Evolutionary conservation across 1,140 invertebrate genomes (phyloP).

Genomic region (Zaprionus inermis): DNA sequence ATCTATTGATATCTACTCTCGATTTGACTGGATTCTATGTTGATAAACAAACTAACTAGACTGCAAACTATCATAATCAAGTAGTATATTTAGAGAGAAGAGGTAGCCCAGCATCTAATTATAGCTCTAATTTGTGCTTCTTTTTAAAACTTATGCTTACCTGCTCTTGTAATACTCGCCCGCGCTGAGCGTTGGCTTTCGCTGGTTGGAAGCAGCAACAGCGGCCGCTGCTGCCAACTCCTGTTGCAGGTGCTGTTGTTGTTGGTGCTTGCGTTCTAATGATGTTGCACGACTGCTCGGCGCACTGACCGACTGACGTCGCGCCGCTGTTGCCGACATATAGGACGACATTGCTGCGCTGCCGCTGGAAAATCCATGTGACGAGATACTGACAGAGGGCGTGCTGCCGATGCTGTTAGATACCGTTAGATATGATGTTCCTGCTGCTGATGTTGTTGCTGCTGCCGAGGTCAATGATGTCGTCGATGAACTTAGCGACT

Average conservation of each 20-base stretch:
- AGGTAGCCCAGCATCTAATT: neutral
- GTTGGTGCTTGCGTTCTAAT: conserved; percentile 64
- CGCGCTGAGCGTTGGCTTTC: conserved; percentile 51
- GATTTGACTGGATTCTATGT: neutral
- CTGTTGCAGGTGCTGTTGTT: conserved; percentile 46
- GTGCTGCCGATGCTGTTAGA: conserved; percentile 32
- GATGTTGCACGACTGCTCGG: conserved; percentile 72
- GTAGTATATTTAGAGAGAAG: neutral
- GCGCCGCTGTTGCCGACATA: conserved; percentile 66
- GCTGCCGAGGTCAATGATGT: conserved; percentile 7
- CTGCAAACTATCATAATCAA: neutral
- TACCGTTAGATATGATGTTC: conserved; percentile 43
- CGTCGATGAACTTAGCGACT: conserved; percentile 41
- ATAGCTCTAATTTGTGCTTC: neutral
- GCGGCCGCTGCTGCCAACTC: conserved; percentile 30
- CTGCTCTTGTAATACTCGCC: conserved; percentile 70
- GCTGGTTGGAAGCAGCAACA: conserved; percentile 14
- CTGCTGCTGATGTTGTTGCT: conserved; percentile 8
- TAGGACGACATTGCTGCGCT: conserved; percentile 66
- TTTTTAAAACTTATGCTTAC: conserved; percentile 26
- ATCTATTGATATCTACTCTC: neutral
- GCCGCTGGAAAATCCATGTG: conserved; percentile 68
- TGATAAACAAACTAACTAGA: neutral
- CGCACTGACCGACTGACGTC: conserved; percentile 73
- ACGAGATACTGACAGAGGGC: conserved; percentile 70